These are phyloP conservation scores for Malacoctenus gilli DNA, from an alignment of 2,797 vertebrate genomes.

Conservation along the genomic window DNA sequence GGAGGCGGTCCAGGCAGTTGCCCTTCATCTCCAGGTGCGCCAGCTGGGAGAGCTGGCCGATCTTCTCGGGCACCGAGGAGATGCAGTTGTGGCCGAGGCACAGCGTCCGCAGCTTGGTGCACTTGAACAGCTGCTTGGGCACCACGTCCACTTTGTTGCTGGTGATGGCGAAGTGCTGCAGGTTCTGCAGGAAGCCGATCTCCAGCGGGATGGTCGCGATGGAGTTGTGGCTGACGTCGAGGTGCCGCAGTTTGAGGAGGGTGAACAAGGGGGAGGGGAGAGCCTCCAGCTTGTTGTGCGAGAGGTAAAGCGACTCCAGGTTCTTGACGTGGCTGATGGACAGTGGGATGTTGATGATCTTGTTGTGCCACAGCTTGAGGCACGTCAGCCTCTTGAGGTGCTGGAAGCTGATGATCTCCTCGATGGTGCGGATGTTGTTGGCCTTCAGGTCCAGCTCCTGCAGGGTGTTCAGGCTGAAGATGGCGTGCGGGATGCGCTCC, in stretches of 20 bases:
- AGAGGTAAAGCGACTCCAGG: slow-evolving; percentile 94
- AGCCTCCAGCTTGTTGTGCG: slow-evolving; percentile 96
- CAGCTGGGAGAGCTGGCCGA: slow-evolving; percentile 89
- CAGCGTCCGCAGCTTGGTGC: slow-evolving; percentile 92
- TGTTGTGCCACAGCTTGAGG: slow-evolving; percentile 99
- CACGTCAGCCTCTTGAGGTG: slow-evolving; percentile 96
- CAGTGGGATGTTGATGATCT: slow-evolving; percentile 93
- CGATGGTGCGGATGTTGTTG: slow-evolving; percentile 96
- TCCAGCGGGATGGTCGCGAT: slow-evolving; percentile 89
- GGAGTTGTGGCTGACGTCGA: slow-evolving; percentile 94
- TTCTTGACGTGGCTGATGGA: slow-evolving; percentile 96
- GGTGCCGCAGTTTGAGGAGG: slow-evolving; percentile 93
- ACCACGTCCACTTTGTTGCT: slow-evolving; percentile 93
- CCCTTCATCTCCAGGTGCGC: slow-evolving; percentile 95
- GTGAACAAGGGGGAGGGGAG: slow-evolving; percentile 90
- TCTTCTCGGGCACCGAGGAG: slow-evolving; percentile 89
- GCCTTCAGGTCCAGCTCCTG: slow-evolving; percentile 97
- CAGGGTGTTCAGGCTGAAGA: slow-evolving; percentile 96
- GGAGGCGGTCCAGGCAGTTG: slow-evolving; percentile 95
- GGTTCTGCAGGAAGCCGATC: slow-evolving; percentile 92
- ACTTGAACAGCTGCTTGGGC: slow-evolving; percentile 97
- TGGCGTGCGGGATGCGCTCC: slow-evolving; percentile 96
- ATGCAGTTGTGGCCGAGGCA: slow-evolving; percentile 94
- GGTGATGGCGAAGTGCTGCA: slow-evolving; percentile 93
- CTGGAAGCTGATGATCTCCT: slow-evolving; percentile 98